Evolutionary conservation across 92 coral and sea anemone species (phyloP).

Genomic region (Parazoanthus swiftii): DNA sequence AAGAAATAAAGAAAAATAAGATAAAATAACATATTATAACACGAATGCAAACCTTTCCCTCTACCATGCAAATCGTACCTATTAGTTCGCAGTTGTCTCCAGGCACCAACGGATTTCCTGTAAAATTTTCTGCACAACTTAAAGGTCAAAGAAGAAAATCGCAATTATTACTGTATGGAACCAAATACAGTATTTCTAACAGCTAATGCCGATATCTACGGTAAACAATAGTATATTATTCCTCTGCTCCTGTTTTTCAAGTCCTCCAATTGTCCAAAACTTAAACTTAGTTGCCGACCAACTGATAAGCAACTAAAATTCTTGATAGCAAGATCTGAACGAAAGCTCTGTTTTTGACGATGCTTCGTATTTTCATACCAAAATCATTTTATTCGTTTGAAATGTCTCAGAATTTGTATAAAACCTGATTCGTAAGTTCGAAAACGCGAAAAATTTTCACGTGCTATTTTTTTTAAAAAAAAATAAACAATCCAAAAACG

Average conservation of each 20-base stretch:
- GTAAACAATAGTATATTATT: background rate
- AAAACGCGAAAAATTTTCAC: too few relatives aligned
- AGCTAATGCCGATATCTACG: background rate
- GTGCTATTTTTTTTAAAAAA: too few relatives aligned
- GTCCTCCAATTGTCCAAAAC: background rate
- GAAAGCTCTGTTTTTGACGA: too few relatives aligned
- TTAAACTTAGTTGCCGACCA: background rate
- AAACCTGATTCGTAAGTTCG: too few relatives aligned
- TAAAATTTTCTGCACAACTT: conserved; percentile 77
- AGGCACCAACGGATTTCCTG: conserved; percentile 76
- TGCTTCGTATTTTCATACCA: background rate
- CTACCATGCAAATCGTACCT: conserved; percentile 44
- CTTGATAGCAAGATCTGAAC: too few relatives aligned
- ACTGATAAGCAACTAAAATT: background rate
- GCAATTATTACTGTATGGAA: background rate
- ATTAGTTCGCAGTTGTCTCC: conserved; percentile 68
- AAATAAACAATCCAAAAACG: too few relatives aligned
- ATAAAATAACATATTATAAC: too few relatives aligned
- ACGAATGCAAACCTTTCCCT: background rate
- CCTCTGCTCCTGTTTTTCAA: background rate
- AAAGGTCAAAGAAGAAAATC: background rate
- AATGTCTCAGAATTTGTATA: too few relatives aligned
- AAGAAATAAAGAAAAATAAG: too few relatives aligned
- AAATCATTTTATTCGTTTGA: too few relatives aligned
- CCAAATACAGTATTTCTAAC: background rate